These are phyloP conservation scores for Remorina albescens DNA, from an alignment of 2,797 vertebrate genomes.

Conservation along the genomic window DNA sequence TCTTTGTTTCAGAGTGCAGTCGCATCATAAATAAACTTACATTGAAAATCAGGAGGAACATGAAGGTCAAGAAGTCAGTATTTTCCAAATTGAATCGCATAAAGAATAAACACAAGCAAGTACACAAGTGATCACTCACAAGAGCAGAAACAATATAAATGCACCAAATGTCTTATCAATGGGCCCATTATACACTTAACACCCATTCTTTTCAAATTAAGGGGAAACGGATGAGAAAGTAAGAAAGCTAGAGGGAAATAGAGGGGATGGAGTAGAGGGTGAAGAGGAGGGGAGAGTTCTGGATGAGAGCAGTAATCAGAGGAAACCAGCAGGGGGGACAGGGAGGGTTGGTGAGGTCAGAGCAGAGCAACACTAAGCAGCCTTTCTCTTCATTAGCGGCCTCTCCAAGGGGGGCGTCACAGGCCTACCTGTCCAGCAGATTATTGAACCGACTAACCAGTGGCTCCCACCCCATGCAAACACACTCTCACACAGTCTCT, in stretches of 20 bases:
- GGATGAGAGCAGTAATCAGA: constrained; percentile 79
- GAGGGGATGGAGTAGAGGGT: constrained; percentile 48
- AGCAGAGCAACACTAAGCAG: constrained; percentile 91
- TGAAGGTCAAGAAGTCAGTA: constrained; percentile 44
- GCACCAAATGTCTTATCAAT: constrained; percentile 21
- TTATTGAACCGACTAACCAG: constrained; percentile 94
- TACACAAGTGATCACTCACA: constrained; percentile 7
- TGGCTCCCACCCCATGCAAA: constrained; percentile 74
- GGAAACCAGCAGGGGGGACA: constrained; percentile 79
- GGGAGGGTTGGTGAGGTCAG: constrained; percentile 84
- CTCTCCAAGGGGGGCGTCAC: constrained; percentile 91
- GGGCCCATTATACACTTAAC: constrained; percentile 31
- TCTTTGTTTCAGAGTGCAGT: constrained; percentile 10
- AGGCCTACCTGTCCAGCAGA: constrained; percentile 94
- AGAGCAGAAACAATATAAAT: constrained; percentile 7
- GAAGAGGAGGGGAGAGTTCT: constrained; percentile 52
- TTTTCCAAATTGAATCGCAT: constrained; percentile 26
- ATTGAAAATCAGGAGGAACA: constrained; percentile 20
- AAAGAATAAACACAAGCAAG: constrained; percentile 26
- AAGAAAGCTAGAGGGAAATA: constrained; percentile 25
- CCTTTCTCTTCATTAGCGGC: constrained; percentile 96
- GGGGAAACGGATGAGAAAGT: constrained; percentile 38
- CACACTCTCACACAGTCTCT: constrained; percentile 59
- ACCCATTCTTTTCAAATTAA: constrained; percentile 43
- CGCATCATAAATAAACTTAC: constrained; percentile 23